Conservation (phyloP, 2,797 vertebrate genomes). For the Steatocranus sp. region DNA sequence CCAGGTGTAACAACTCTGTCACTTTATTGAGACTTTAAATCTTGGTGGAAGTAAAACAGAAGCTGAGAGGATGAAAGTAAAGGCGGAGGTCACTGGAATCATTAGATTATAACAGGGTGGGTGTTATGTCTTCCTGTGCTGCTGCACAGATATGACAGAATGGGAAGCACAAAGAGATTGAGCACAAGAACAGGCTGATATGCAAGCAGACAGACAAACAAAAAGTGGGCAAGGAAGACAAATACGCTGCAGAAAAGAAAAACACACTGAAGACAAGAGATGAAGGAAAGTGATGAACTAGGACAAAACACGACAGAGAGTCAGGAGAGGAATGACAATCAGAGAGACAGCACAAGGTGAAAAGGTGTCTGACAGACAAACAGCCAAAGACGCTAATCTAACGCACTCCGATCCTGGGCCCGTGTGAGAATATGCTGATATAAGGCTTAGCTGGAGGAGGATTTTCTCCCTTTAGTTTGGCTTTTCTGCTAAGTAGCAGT, state of each 20-base stretch:
- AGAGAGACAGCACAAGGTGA: slow-evolving; percentile 14
- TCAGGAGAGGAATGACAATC: neutral
- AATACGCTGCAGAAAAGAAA: neutral
- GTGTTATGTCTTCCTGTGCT: slow-evolving; percentile 31
- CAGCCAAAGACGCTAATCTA: slow-evolving; percentile 39
- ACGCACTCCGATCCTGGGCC: slow-evolving; percentile 16
- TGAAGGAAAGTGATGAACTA: neutral
- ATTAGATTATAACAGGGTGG: slow-evolving; percentile 37
- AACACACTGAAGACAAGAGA: neutral
- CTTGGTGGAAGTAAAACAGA: neutral
- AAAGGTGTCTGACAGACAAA: slow-evolving; percentile 10
- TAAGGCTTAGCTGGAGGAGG: slow-evolving; percentile 46
- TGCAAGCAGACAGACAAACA: slow-evolving; percentile 24
- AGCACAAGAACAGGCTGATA: slow-evolving; percentile 34
- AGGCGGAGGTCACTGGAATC: neutral
- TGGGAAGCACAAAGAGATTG: slow-evolving; percentile 1
- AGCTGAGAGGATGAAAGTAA: neutral
- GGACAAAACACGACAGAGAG: neutral
- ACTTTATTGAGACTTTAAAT: neutral
- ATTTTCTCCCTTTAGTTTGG: slow-evolving; percentile 58
- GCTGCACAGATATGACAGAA: slow-evolving; percentile 32
- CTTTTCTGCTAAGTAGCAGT: slow-evolving; percentile 57
- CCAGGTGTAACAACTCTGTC: neutral
- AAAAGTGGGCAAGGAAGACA: neutral
- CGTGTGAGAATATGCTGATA: slow-evolving; percentile 55